These are phyloP conservation scores for Hecatera dysodea DNA, from an alignment of 2,888 invertebrate species.

Conservation along the genomic window DNA sequence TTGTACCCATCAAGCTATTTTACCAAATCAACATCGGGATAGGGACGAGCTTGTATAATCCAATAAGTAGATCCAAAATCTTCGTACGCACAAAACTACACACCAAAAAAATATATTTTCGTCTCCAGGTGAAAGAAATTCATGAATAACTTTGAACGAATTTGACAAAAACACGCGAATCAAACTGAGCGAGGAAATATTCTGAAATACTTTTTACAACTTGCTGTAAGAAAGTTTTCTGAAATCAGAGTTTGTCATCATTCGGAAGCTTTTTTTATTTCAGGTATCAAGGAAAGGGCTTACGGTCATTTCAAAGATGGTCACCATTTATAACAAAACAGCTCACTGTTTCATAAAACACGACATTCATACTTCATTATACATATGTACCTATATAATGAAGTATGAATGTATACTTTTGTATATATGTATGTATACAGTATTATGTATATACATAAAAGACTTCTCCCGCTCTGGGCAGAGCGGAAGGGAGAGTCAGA, in stretches of 20 bases:
- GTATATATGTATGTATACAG: too few relatives aligned
- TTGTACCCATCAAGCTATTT: conserved; percentile 25
- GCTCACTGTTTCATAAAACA: too few relatives aligned
- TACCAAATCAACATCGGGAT: conserved; percentile 32
- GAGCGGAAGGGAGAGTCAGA: too few relatives aligned
- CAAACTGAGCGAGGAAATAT: conserved; percentile 27
- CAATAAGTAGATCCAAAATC: conserved; percentile 16
- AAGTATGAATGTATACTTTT: too few relatives aligned
- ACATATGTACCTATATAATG: too few relatives aligned
- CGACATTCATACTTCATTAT: too few relatives aligned
- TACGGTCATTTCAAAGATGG: neutral
- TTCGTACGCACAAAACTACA: neutral
- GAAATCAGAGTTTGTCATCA: conserved; percentile 25
- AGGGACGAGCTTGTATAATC: conserved; percentile 23
- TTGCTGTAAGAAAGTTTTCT: conserved; percentile 8
- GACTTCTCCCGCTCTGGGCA: too few relatives aligned
- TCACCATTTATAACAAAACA: too few relatives aligned
- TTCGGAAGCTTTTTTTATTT: neutral
- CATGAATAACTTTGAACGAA: conserved; percentile 40
- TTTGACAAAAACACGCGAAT: conserved; percentile 37
- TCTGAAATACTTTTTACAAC: conserved; percentile 29
- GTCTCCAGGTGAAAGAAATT: conserved; percentile 34
- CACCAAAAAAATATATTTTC: conserved; percentile 48
- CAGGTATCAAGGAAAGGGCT: neutral
- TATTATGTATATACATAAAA: too few relatives aligned